Evolutionary conservation across 2,888 invertebrate genomes (phyloP), one percentile per base, ranked within the genome.

Genomic region (Tetanocera ferruginea): DNA sequence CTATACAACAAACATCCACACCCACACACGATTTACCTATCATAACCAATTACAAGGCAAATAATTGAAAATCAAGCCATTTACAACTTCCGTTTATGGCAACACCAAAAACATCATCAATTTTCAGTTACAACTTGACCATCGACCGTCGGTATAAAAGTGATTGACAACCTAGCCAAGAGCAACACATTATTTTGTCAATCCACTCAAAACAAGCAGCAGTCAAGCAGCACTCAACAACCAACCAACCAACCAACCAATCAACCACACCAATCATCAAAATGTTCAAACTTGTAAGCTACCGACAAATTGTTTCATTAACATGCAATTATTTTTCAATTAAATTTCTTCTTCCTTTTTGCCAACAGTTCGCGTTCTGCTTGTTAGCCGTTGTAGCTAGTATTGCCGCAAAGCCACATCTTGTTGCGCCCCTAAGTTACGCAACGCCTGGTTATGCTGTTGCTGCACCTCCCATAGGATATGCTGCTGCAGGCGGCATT

Each of bases 231-330:
- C 14, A 3, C 11, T 43, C 43, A 23, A 9, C 37, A 11, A 19
- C 37, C 43, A n/a, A 49, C 37, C 37, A 51, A 11, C 14, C 6
- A 57, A 17, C 14, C 2, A 23, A 66, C 11, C 17, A 55, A 19
- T 25, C 23, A 28, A n/a, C 9, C 4, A 25, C 6, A 60, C 5
- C 25, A 1, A 28, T 4, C 64, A 64, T 25, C 69, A 80, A 72
- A 62, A 78, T 80, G 80, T 80, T 81, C 1, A 80, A 80, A 74
- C 70, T 76, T 55, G 81, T 81, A 66, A 80, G 80, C 78, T 49
- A 8, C 9, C 28, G 43, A 31, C 19, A 74, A 64, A 28, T 60
- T 28, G 34, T 52, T 5, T n/a, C 25, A 6, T 43, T 43, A 43
- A 43, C 43, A 43, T 43, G 43, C 66, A 66, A 34, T 23, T 34